Conservation (phyloP, 2,888 invertebrate genomes). For the Drosophila silvestris region DNA sequence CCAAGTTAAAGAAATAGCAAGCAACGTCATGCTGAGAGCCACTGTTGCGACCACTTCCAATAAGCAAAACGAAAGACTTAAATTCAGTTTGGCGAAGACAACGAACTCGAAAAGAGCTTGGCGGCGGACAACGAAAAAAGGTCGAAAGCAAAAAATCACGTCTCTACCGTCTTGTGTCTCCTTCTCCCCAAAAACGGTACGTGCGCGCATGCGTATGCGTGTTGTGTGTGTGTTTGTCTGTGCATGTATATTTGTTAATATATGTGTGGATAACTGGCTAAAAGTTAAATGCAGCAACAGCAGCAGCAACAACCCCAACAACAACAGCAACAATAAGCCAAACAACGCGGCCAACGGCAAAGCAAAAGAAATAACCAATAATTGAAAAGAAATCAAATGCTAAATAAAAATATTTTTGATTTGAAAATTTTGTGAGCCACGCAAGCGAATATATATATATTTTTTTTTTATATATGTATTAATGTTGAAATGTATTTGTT, state of each 20-base stretch:
- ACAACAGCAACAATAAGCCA: constrained; percentile 16
- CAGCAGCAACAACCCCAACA: constrained; percentile 20
- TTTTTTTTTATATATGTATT: neutral
- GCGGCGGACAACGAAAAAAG: constrained; percentile 64
- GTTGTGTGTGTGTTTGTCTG: constrained; percentile 20
- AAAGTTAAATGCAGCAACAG: constrained; percentile 71
- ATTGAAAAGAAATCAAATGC: constrained; percentile 71
- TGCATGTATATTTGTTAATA: constrained; percentile 15
- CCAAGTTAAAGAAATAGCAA: constrained; percentile 33
- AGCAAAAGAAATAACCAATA: constrained; percentile 56
- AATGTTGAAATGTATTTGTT: neutral
- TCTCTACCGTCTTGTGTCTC: constrained; percentile 36
- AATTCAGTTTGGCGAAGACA: constrained; percentile 85
- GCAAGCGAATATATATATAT: constrained; percentile 51
- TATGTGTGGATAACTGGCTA: constrained; percentile 53
- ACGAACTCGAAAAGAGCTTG: constrained; percentile 84
- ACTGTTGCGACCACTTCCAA: constrained; percentile 65
- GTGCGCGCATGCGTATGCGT: constrained; percentile 73
- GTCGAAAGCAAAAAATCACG: constrained; percentile 52
- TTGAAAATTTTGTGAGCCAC: constrained; percentile 65
- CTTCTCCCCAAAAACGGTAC: constrained; percentile 64
- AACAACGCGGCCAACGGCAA: constrained; percentile 41
- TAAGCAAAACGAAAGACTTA: constrained; percentile 85
- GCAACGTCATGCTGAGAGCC: constrained; percentile 28
- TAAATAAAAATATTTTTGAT: constrained; percentile 46